Percentiles rank a stretch among this genome's conserved stretches.
phyloP scores from a whole-genome alignment of 2,113 vertebrate genomes.

The Felis chaus region DNA sequence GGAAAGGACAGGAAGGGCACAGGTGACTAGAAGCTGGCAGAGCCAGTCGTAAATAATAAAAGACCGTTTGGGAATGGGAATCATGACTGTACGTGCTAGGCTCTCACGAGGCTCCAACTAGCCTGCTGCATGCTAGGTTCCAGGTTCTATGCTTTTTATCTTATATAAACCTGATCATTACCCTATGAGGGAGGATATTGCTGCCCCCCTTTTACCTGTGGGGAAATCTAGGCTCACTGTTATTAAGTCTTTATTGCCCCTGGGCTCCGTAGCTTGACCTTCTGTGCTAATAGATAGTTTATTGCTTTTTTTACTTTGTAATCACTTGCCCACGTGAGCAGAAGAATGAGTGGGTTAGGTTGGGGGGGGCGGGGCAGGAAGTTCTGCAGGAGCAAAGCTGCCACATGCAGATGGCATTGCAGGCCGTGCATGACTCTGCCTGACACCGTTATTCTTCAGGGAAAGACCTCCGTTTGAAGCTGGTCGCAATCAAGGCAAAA shows the following conservation, averaged over 20 bases:
- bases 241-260: background rate
- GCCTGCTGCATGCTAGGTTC: background rate
- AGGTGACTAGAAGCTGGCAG: background rate
- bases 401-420: background rate
- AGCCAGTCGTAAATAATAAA: background rate
- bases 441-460: background rate
- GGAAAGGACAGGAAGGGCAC: background rate
- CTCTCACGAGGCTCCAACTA: too few species aligned
- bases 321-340: background rate
- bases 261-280: background rate
- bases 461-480: background rate
- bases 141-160: background rate
- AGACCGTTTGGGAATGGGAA: background rate
- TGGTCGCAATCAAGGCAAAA: background rate
- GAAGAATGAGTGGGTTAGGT: background rate
- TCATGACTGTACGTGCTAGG: too few species aligned
- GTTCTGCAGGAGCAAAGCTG: background rate
- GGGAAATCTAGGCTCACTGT: background rate
- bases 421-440: background rate
- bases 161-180: background rate
- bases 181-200: background rate
- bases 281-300: background rate
- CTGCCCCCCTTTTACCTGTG: background rate
- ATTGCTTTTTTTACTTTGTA: background rate
- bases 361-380: background rate